phyloP scores from a whole-genome alignment of 2,888 invertebrate genomes.

The Timema cristinae region DNA sequence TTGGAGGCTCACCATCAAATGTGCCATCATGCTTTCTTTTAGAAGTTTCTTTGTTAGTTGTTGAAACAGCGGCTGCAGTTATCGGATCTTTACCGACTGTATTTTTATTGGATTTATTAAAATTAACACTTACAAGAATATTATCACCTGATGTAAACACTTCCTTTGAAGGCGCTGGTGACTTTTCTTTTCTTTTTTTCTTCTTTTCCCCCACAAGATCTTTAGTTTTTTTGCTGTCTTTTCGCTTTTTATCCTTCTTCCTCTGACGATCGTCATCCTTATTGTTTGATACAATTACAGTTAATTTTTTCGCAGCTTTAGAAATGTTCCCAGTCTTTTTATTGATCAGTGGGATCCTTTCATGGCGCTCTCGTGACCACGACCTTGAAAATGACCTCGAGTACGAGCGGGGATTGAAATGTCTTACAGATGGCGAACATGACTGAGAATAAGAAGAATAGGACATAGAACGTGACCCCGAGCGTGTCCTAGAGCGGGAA shows the following conservation, averaged over 20 bases:
- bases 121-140: constrained; percentile 88
- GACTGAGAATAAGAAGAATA: constrained; percentile 28
- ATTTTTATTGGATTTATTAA: constrained; percentile 49
- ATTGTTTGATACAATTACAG: constrained; percentile 55
- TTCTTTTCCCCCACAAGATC: constrained; percentile 32
- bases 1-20: constrained; percentile 39
- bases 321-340: constrained; percentile 20
- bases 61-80: constrained; percentile 38
- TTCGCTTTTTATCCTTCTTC: constrained; percentile 36
- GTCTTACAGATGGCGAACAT: constrained; percentile 23
- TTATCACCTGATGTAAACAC: constrained; percentile 91
- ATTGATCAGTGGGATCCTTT: constrained; percentile 25
- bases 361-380: constrained; percentile 33
- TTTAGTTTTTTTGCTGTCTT: constrained; percentile 45
- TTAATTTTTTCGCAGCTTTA: constrained; percentile 51
- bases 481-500: constrained; percentile 50
- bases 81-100: constrained; percentile 43
- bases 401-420: constrained; percentile 29
- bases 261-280: constrained; percentile 47
- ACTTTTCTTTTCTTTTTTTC: constrained; percentile 40
- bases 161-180: constrained; percentile 75
- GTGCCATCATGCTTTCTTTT: constrained; percentile 39
- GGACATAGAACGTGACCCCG: constrained; percentile 47
- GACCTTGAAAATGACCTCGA: constrained; percentile 34
- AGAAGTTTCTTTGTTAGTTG: constrained; percentile 19